These are phyloP conservation scores for Nymphalis polychloros DNA, from an alignment of 2,888 invertebrate species.

Conservation along the genomic window DNA sequence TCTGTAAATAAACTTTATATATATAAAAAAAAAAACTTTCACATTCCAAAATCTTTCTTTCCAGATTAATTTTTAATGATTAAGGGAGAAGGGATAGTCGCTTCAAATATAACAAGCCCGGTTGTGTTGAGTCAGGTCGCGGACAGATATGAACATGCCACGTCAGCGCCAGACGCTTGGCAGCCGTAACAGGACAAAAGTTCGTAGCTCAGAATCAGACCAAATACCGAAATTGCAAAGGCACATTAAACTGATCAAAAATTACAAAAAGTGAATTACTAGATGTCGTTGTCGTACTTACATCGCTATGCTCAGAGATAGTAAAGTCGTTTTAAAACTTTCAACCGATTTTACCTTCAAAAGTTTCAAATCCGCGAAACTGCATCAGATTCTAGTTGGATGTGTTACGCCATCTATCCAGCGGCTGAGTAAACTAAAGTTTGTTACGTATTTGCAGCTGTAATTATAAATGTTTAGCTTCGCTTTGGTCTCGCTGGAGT, in stretches of 20 bases:
- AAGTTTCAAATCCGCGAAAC: neutral
- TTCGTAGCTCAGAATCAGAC: neutral
- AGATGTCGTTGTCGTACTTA: too few species aligned
- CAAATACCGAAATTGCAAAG: neutral
- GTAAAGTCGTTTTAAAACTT: too few species aligned
- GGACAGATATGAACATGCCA: neutral
- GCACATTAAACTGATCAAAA: neutral
- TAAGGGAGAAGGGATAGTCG: too few species aligned
- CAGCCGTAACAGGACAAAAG: neutral
- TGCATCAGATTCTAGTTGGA: neutral
- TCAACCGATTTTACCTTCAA: neutral
- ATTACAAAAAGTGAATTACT: neutral
- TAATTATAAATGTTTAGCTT: too few species aligned
- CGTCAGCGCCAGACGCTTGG: neutral
- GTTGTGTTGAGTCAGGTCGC: too few species aligned
- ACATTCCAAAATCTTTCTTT: too few species aligned
- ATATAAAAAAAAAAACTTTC: too few species aligned
- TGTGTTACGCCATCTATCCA: slow-evolving; percentile 13
- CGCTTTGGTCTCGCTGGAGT: too few species aligned
- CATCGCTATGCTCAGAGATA: too few species aligned
- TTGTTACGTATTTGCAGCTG: neutral
- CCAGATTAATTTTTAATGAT: too few species aligned
- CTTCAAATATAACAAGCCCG: too few species aligned
- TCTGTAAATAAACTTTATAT: too few species aligned
- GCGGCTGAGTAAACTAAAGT: slow-evolving; percentile 3